These are phyloP conservation scores for Drosophila parvula DNA, from an alignment of 1,140 invertebrate species.

Conservation along the genomic window DNA sequence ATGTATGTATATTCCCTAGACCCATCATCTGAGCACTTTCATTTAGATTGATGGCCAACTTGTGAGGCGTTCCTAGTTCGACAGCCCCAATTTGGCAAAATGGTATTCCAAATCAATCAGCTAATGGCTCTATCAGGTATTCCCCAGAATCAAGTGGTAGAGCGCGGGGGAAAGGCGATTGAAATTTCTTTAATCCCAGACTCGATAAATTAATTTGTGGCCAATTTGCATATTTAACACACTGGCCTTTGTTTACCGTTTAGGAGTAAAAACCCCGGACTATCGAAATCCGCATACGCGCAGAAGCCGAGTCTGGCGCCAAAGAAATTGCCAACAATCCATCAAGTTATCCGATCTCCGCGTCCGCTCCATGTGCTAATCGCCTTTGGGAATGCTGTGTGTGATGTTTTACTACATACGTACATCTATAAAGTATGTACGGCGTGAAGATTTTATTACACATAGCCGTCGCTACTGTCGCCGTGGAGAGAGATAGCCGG, in stretches of 20 bases:
- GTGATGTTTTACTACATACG: slow-evolving; percentile 30
- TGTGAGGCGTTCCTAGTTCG: slow-evolving; percentile 9
- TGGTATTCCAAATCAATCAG: slow-evolving; percentile 47
- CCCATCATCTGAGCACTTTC: background rate
- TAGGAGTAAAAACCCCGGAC: slow-evolving; percentile 44
- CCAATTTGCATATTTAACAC: slow-evolving; percentile 76
- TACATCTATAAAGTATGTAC: slow-evolving; percentile 13
- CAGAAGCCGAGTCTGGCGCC: slow-evolving; percentile 69
- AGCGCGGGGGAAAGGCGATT: slow-evolving; percentile 40
- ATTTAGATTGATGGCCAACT: slow-evolving; percentile 10
- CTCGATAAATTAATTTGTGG: slow-evolving; percentile 66
- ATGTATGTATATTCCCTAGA: background rate
- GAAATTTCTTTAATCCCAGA: slow-evolving; percentile 71
- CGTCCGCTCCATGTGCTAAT: slow-evolving; percentile 54
- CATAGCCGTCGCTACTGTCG: slow-evolving; percentile 60
- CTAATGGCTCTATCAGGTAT: slow-evolving; percentile 61
- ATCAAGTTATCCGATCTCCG: slow-evolving; percentile 55
- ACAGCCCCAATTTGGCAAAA: slow-evolving; percentile 19
- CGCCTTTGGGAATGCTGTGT: slow-evolving; percentile 23
- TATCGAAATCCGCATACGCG: slow-evolving; percentile 59
- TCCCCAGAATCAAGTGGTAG: slow-evolving; percentile 55
- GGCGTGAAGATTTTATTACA: slow-evolving; percentile 78
- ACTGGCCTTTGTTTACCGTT: slow-evolving; percentile 42
- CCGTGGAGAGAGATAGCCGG: slow-evolving; percentile 24
- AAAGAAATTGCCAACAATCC: slow-evolving; percentile 78